Evolutionary conservation across 1,140 invertebrate genomes (phyloP), one percentile per base, ranked within the genome.

Genomic region (Zaprionus inermis): DNA sequence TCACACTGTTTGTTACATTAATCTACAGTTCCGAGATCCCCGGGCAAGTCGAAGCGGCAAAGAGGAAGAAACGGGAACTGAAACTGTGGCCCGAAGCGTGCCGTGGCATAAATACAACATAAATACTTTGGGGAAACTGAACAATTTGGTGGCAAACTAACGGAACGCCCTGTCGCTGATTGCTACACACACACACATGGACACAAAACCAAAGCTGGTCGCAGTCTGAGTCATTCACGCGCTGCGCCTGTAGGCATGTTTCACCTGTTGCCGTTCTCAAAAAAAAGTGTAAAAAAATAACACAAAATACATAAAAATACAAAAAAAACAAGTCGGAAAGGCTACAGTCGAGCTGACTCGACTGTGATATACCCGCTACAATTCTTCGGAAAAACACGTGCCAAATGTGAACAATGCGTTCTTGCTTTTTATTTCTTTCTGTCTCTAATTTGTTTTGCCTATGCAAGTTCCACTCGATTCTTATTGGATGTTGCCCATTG

Each of bases 181-280:
- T 72, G 63, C 72, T 18, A 12, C 34, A 58, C 41, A 49, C 38
- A 44, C 12, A 32, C 32, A 54, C 16, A 49, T 16, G 51, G 32
- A 20, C 38, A 36, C 24, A 64, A n/a, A 52, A 54, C n/a, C 16
- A 3, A 54, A 51, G 18, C n/a, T 11, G 41, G 30, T 54, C 49
- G 32, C 52, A 41, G 22, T 38, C 36, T 69, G 57, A 74, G 54
- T 72, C 55, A 79, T 70, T 44, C n/a, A 83, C 75, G 72, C 63
- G 63, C 59, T 49, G 36, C 66, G 65, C 68, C 58, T 46, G 41
- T 49, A 58, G 63, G 28, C 49, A 65, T 67, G 64, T 65, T 73
- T 59, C 83, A 86, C 83, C 83, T 86, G 83, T 82, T 88, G 34
- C 46, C 52, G 49, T 64, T 60, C 28, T 41, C 52, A 16, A 16